Percentiles rank a stretch among this genome's conserved stretches.
phyloP scores from a whole-genome alignment of 2,113 vertebrate genomes.

The Hemibagrus wyckioides region DNA sequence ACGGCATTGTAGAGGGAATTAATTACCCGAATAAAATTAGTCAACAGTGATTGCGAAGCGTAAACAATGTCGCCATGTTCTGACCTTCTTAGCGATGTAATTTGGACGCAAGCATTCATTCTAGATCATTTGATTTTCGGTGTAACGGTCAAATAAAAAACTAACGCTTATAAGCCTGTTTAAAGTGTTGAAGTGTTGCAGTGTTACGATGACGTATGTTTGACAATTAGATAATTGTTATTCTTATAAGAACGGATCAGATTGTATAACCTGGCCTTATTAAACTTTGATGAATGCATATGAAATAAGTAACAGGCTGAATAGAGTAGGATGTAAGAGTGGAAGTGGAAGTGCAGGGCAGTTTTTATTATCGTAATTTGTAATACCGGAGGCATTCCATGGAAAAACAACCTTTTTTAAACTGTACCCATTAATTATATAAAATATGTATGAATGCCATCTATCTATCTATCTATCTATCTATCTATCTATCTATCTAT shows the following conservation, averaged over 20 bases:
- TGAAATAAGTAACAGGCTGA: neutral
- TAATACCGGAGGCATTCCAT: neutral
- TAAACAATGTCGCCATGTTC: neutral
- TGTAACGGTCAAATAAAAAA: neutral
- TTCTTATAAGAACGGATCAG: neutral
- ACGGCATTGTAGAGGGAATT: neutral
- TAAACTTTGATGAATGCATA: neutral
- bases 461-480: too few species aligned
- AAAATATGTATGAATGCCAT: conserved; percentile 9
- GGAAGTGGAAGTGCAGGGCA: neutral
- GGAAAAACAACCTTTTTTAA: neutral
- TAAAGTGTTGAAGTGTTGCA: too few species aligned
- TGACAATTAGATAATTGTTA: neutral
- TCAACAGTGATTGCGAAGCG: neutral
- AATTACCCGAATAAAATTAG: neutral
- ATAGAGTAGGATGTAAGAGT: neutral
- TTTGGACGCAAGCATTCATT: neutral
- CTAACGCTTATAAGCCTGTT: neutral
- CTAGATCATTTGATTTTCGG: neutral
- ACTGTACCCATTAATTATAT: neutral
- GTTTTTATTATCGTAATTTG: neutral
- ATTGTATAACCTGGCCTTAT: neutral
- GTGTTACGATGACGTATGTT: neutral
- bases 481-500: too few species aligned
- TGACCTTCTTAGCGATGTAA: neutral